A percentile compares a stretch with the other conserved stretches of the same genome.
These are phyloP conservation scores for Watsonalla cultraria DNA, from an alignment of 2,888 invertebrate genomes.

Conservation along the genomic window DNA sequence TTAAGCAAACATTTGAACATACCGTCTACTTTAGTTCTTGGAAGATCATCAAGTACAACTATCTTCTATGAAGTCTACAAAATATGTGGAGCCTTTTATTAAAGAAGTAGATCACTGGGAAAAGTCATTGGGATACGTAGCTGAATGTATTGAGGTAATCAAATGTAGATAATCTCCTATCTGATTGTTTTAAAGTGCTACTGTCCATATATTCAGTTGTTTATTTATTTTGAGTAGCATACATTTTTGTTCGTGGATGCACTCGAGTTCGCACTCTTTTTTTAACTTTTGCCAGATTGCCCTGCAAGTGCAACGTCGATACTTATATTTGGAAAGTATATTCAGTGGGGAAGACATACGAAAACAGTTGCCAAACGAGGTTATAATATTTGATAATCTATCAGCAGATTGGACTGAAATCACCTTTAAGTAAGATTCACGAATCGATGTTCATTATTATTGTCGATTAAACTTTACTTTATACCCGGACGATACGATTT, in stretches of 20 bases:
- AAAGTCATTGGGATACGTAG: slow-evolving; percentile 87
- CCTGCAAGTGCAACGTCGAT: slow-evolving; percentile 90
- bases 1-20: background rate
- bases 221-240: no score
- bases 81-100: slow-evolving; percentile 91
- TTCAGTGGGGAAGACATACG: slow-evolving; percentile 92
- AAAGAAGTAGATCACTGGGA: slow-evolving; percentile 93
- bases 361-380: slow-evolving; percentile 88
- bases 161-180: background rate
- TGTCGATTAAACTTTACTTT: background rate
- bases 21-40: slow-evolving; percentile 61
- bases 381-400: slow-evolving; percentile 85
- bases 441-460: background rate
- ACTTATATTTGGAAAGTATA: slow-evolving; percentile 93
- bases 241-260: no score
- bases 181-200: no score
- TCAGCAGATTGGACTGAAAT: slow-evolving; percentile 85
- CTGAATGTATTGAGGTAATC: slow-evolving; percentile 87
- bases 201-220: no score
- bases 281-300: slow-evolving; percentile 60
- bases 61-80: slow-evolving; percentile 92
- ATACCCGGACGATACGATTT: background rate
- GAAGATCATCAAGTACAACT: slow-evolving; percentile 92
- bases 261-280: background rate
- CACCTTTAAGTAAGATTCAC: slow-evolving; percentile 69